A percentile compares a stretch with the other conserved stretches of the same genome.
Evolutionary conservation across 2,888 invertebrate genomes (phyloP).

Genomic region (Drosophila maculinotata): DNA sequence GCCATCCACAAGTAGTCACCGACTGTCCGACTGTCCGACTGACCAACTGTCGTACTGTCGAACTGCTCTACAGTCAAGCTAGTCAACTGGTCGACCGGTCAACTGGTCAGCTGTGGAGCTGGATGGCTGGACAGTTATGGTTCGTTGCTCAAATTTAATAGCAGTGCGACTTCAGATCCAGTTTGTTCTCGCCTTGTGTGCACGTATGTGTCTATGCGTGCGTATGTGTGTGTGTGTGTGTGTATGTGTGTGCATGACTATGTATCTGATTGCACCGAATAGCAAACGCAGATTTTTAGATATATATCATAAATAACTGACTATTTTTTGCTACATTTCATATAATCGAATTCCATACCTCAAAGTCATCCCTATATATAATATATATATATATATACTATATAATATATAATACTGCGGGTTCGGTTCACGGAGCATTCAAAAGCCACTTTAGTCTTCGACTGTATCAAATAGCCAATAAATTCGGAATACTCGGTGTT

Average conservation of each 20-base stretch:
- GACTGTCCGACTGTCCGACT: too few species aligned
- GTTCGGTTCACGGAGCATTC: background rate
- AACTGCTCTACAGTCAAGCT: background rate
- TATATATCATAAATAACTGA: background rate
- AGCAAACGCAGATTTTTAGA: slow-evolving; percentile 1
- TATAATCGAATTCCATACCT: slow-evolving; percentile 4
- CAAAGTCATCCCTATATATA: background rate
- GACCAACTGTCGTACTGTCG: slow-evolving; percentile 14
- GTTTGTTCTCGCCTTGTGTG: slow-evolving; percentile 2
- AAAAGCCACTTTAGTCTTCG: background rate
- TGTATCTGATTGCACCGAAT: background rate
- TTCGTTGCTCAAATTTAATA: slow-evolving; percentile 68
- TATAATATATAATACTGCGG: background rate
- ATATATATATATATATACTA: background rate
- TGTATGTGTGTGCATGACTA: background rate
- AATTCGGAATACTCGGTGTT: background rate
- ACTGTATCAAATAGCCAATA: background rate
- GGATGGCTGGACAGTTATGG: slow-evolving; percentile 49
- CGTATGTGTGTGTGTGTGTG: background rate
- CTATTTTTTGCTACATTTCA: background rate
- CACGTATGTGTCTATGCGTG: background rate
- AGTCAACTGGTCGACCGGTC: slow-evolving; percentile 8
- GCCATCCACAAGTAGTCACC: slow-evolving; percentile 26
- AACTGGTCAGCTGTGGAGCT: slow-evolving; percentile 11
- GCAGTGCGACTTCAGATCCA: slow-evolving; percentile 63